Base-by-base conservation (phyloP, 2,113 vertebrate species). In the Plectropomus leopardus region DNA sequence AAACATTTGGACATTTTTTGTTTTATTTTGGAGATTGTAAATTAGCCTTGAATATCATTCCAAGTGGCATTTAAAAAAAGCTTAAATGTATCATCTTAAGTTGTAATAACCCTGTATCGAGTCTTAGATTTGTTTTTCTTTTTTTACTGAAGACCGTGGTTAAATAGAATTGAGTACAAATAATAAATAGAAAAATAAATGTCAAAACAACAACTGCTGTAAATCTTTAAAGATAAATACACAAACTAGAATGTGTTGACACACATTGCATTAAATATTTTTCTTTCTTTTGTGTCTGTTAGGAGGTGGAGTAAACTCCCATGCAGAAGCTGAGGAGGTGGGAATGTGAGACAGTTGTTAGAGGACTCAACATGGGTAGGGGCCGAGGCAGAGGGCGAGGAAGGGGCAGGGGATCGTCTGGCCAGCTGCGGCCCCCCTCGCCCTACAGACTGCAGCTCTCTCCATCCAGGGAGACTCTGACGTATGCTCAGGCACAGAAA, bases 381-480 rank as follows among this genome's bases (percentile, higher is more conserved):
- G 88, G 93, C 61, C 93, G 90, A 77, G 92, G 93, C 48, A 91
- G 85, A 78, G 92, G 96, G 36, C 93, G 95, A 86, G 96, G 95
- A 78, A 88, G 94, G 61, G 95, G 94, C 88, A 87, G 89, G 85
- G 92, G 93, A 83, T 80, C 94, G 72, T 80, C 94, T 82, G 79
- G 88, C 59, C 84, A 91, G 78, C 42, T 91, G 30, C 95, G 97
- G 36, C 95, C 97, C 14, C 93, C 95, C 51, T 99, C 97, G 0
- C 98, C 98, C 17, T 99, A 97, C 85, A 96, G 96, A 85, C 95
- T 99, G 63, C 97, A 97, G 93, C 96, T 98, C 74, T 97, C 97
- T 0, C 96, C 96, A 0, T 95, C 95, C 1, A 95, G 97, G 54
- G 98, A 99, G 92, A 99, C 97, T 0, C 89, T 99, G 86, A 99